phyloP scores from a whole-genome alignment of 2,797 vertebrate species.

The Takifugu ocellatus region DNA sequence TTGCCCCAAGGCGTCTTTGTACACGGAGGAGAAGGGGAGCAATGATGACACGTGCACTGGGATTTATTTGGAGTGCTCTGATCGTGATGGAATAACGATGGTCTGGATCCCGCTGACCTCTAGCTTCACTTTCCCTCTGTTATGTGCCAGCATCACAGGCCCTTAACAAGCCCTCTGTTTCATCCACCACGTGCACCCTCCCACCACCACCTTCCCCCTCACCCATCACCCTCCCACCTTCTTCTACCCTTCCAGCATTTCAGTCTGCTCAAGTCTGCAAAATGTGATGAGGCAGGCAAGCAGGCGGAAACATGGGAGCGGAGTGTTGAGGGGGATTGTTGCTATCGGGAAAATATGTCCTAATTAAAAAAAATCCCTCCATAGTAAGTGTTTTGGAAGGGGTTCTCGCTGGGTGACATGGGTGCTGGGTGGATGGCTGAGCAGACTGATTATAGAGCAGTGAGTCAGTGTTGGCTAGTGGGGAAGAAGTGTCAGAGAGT shows the following conservation, averaged over 20 bases:
- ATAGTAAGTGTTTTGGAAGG: constrained; percentile 45
- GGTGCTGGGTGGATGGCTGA: constrained; percentile 39
- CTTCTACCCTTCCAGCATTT: constrained; percentile 41
- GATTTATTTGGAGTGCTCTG: constrained; percentile 39
- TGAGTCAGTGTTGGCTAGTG: constrained; percentile 53
- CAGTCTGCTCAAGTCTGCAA: constrained; percentile 47
- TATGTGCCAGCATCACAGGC: constrained; percentile 36
- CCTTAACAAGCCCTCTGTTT: constrained; percentile 19
- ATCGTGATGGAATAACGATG: constrained; percentile 25
- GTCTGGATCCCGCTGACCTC: constrained; percentile 41
- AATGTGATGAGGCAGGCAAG: constrained; percentile 63
- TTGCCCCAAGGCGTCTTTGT: constrained; percentile 44
- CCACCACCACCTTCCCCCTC: constrained; percentile 37
- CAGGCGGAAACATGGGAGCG: constrained; percentile 43
- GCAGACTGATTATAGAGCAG: constrained; percentile 54
- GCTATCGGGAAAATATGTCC: constrained; percentile 57
- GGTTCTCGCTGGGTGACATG: constrained; percentile 45
- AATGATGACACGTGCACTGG: constrained; percentile 38
- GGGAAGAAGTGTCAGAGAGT: constrained; percentile 45
- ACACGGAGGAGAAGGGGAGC: constrained; percentile 23
- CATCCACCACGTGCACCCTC: constrained; percentile 30
- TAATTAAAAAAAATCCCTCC: constrained; percentile 57
- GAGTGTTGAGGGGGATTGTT: constrained; percentile 40
- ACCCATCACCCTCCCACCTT: constrained; percentile 39
- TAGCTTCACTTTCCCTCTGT: constrained; percentile 15